phyloP scores from a whole-genome alignment of 2,888 invertebrate species.

The Netelia fuscicornis region DNA sequence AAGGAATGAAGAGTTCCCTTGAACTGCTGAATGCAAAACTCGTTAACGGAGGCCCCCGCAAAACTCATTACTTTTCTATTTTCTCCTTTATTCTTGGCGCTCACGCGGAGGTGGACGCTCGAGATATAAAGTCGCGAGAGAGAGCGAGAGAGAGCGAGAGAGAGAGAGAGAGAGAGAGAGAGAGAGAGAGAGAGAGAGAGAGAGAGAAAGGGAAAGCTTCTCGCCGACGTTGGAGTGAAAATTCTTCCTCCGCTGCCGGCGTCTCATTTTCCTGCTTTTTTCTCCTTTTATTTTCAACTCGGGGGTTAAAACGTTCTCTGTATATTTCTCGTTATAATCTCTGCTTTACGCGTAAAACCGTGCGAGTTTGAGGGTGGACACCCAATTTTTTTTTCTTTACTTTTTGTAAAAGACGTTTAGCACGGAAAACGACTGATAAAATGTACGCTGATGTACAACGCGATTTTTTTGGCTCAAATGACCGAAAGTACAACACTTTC shows the following conservation, averaged over 20 bases:
- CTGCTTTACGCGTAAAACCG: slow-evolving; percentile 47
- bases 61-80: slow-evolving; percentile 74
- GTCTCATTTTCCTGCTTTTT: slow-evolving; percentile 25
- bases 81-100: slow-evolving; percentile 67
- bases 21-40: slow-evolving; percentile 72
- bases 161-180: not conserved
- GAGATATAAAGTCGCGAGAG: slow-evolving; percentile 59
- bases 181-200: slow-evolving; percentile 27
- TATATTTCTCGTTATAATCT: slow-evolving; percentile 62
- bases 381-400: slow-evolving; percentile 4
- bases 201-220: slow-evolving; percentile 38
- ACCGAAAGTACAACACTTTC: not conserved
- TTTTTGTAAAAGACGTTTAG: slow-evolving; percentile 38
- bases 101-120: slow-evolving; percentile 50
- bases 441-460: not conserved
- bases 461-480: not conserved
- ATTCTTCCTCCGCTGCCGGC: slow-evolving; percentile 48
- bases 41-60: slow-evolving; percentile 69
- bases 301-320: slow-evolving; percentile 45
- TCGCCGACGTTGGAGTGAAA: slow-evolving; percentile 50
- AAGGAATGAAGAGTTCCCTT: slow-evolving; percentile 66
- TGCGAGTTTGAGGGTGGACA: slow-evolving; percentile 37
- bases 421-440: slow-evolving; percentile 39
- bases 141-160: slow-evolving; percentile 25
- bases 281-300: slow-evolving; percentile 4